Base-by-base conservation (phyloP, 1,140 invertebrate species). In the Dreissena rostriformis region DNA sequence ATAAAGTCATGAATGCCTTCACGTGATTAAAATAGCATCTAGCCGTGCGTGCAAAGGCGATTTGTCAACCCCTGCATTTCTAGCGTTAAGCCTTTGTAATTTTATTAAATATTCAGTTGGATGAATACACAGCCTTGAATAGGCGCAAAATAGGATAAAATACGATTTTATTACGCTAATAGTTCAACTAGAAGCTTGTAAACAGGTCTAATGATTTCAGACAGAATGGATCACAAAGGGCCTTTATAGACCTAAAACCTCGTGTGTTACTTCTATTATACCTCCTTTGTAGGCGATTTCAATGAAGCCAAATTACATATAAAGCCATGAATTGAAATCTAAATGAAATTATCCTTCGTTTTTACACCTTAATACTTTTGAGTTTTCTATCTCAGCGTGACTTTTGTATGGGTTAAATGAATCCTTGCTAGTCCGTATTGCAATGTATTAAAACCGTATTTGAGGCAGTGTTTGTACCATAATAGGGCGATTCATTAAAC, bases 271-370 rank as follows among this genome's bases (percentile, higher is more conserved):
- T 81, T 72, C 68, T 65, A 81, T 81, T 81, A 73, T 81, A 12
- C 68, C 4, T 1, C 68, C 72, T 63, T 81, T 81, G 79, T 81
- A 39, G 53, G 8, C 10, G 70, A 24, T 65, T 81, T 81, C 68
- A 73, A 73, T 81, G n/a, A 71, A 72, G 57, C 53, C 70, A 73
- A 73, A 72, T 72, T 73, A 53, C 28, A 72, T 81, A 81, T 81
- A 81, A 81, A 81, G 79, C 79, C 68, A 51, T 57, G 28, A 68
- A 81, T 72, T 57, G 79, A 81, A 81, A 39, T 81, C 71, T 81
- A 72, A 81, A 81, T 81, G 79, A 81, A 81, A 81, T 81, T 81
- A 81, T 81, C 55, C 79, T 55, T 73, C 79, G 51, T 73, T 72
- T 73, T 81, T 71, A 81, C 79, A 81, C 79, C 79, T 81, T 73